Percentiles rank a stretch among this genome's conserved stretches.
These are phyloP conservation scores for Tapirus terrestris DNA, from an alignment of 2,113 vertebrate species.

Conservation along the genomic window DNA sequence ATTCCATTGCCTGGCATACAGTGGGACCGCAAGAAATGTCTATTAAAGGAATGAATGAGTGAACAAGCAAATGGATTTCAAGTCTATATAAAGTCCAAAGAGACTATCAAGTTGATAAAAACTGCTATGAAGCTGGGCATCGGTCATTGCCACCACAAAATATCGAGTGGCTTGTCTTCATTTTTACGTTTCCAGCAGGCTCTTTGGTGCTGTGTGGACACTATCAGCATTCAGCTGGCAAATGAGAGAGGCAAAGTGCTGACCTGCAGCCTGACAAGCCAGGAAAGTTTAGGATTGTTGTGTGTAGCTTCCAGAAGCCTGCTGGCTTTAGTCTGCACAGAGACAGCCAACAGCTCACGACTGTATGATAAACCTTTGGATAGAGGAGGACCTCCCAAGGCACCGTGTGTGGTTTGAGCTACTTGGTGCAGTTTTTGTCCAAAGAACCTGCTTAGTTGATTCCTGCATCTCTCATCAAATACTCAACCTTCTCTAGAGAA, in stretches of 20 bases:
- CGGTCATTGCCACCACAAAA: background rate
- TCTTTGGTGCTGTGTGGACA: background rate
- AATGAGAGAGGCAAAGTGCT: background rate
- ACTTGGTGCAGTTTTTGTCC: background rate
- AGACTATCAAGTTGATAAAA: background rate
- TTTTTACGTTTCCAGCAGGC: background rate
- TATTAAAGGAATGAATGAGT: background rate
- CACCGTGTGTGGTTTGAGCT: background rate
- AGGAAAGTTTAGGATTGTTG: background rate
- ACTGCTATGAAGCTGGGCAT: background rate
- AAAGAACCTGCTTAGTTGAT: background rate
- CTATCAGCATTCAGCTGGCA: background rate
- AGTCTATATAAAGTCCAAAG: background rate
- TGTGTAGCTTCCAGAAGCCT: background rate
- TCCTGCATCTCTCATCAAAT: background rate
- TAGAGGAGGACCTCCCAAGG: background rate
- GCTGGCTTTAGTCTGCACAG: background rate
- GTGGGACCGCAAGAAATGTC: background rate
- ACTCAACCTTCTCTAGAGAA: background rate
- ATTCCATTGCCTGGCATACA: background rate
- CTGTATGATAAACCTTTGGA: background rate
- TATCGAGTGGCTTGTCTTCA: background rate
- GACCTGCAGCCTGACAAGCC: background rate
- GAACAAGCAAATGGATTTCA: conserved; percentile 24
- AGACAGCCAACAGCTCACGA: background rate